phyloP scores from a whole-genome alignment of 2,113 vertebrate genomes.

The Odontesthes bonariensis region DNA sequence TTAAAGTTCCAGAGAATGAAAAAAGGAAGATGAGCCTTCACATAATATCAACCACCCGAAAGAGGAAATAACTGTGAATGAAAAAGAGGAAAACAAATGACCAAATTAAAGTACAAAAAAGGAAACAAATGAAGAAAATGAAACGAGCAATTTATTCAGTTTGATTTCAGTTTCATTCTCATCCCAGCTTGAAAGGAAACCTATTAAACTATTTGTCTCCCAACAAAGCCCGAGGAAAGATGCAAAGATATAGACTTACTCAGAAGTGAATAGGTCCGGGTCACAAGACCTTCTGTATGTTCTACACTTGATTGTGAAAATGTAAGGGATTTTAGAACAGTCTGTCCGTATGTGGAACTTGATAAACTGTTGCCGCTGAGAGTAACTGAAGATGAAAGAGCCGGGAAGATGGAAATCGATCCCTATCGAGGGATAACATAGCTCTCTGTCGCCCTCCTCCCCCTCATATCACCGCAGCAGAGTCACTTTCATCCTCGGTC shows the following conservation, averaged over 20 bases:
- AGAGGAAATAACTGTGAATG: no score
- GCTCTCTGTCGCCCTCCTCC: constrained; percentile 27
- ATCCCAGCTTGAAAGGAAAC: no score
- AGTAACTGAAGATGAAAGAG: constrained; percentile 2
- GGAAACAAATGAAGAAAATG: no score
- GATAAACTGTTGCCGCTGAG: background rate
- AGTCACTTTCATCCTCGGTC: constrained; percentile 45
- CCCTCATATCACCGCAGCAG: constrained; percentile 35
- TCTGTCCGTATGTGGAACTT: background rate
- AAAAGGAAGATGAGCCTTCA: background rate
- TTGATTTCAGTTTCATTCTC: no score
- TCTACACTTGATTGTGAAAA: background rate
- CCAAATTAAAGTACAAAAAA: no score
- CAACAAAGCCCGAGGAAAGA: no score
- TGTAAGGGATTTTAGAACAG: background rate
- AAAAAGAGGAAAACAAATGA: no score
- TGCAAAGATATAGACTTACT: background rate
- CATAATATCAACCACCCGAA: background rate
- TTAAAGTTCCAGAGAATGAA: background rate
- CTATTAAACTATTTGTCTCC: no score
- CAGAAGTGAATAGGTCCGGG: background rate
- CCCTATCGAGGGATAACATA: background rate
- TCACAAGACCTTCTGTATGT: background rate
- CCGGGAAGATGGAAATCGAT: constrained; percentile 25
- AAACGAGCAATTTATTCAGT: no score